phyloP scores from a whole-genome alignment of 2,113 vertebrate genomes.

The Bostrychus sinensis region DNA sequence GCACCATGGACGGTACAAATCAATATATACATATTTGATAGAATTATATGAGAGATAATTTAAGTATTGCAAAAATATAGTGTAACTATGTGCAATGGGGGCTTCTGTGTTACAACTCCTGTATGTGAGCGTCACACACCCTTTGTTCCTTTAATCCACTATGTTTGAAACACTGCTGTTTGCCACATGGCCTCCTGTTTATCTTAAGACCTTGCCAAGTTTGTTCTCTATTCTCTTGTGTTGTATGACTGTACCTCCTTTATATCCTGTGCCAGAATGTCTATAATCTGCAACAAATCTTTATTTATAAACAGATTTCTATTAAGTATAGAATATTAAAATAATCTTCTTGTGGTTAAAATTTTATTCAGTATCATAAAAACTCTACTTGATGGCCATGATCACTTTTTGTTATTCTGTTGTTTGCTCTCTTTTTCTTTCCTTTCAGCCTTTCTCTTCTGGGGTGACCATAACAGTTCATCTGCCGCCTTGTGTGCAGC shows the following conservation, averaged over 20 bases:
- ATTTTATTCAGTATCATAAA: too few species aligned
- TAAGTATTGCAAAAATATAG: conserved; percentile 43
- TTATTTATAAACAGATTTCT: conserved; percentile 66
- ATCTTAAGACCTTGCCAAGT: conserved; percentile 30
- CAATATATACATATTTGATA: conserved; percentile 33
- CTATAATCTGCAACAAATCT: conserved; percentile 54
- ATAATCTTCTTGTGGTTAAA: conserved; percentile 32
- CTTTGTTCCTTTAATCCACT: conserved; percentile 24
- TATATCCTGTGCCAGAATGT: conserved; percentile 50
- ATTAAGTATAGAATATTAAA: conserved; percentile 39
- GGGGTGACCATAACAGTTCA: too few species aligned
- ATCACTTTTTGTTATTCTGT: neutral
- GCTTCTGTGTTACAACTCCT: conserved; percentile 51
- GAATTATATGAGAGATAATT: conserved; percentile 27
- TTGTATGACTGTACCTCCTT: conserved; percentile 42
- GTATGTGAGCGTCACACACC: conserved; percentile 17
- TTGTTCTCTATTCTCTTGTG: conserved; percentile 37
- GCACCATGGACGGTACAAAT: conserved; percentile 20
- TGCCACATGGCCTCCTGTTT: conserved; percentile 38
- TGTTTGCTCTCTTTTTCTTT: neutral
- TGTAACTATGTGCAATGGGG: conserved; percentile 47
- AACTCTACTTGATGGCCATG: neutral
- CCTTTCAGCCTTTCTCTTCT: too few species aligned
- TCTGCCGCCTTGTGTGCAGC: too few species aligned
- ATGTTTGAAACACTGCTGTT: conserved; percentile 46